phyloP scores from a whole-genome alignment of 2,888 invertebrate genomes.

The Prenolepis imparis region DNA sequence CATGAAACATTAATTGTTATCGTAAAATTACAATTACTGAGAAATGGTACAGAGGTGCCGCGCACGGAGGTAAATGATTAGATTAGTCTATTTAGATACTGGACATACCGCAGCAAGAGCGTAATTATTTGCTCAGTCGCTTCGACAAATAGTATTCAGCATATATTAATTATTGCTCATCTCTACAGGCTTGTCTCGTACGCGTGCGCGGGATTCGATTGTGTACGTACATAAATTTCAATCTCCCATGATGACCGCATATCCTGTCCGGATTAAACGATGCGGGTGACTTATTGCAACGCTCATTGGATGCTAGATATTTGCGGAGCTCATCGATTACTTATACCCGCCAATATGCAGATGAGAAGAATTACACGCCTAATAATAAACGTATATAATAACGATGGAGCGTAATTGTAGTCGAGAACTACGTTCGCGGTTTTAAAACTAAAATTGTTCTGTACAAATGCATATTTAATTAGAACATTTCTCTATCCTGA shows the following conservation, averaged over 20 bases:
- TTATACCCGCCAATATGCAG: conserved; percentile 1
- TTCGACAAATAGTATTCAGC: conserved; percentile 78
- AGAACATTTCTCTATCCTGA: neutral
- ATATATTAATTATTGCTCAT: conserved; percentile 80
- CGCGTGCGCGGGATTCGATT: neutral
- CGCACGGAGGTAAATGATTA: conserved; percentile 15
- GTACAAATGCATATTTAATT: neutral
- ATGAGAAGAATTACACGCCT: conserved; percentile 19
- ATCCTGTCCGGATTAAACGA: conserved; percentile 61
- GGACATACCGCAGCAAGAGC: conserved; percentile 42
- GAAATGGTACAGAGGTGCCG: neutral
- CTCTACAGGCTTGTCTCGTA: conserved; percentile 46
- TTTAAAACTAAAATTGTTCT: neutral
- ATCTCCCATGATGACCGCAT: conserved; percentile 72
- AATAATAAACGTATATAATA: conserved; percentile 20
- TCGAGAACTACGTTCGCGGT: neutral
- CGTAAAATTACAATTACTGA: neutral
- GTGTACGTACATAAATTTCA: conserved; percentile 78
- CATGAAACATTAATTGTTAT: neutral
- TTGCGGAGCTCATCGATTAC: conserved; percentile 33
- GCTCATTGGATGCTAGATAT: conserved; percentile 1
- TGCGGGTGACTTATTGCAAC: conserved; percentile 56
- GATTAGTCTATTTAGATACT: conserved; percentile 47
- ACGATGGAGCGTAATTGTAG: neutral
- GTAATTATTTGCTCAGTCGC: conserved; percentile 77